Evolutionary conservation across 2,113 vertebrate species (phyloP).

Genomic region (Oryzias melastigma): DNA sequence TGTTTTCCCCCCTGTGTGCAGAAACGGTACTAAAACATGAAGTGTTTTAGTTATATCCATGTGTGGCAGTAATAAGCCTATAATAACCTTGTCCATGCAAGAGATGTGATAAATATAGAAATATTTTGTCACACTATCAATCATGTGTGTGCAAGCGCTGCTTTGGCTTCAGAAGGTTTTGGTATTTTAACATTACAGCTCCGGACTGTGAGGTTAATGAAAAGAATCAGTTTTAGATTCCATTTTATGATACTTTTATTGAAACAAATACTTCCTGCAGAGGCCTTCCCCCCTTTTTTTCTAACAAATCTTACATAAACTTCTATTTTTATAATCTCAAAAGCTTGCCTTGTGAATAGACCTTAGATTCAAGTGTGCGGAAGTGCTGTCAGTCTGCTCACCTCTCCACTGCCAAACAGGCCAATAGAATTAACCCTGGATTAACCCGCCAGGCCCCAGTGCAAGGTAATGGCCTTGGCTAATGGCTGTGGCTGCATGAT

Average conservation of each 20-base stretch:
- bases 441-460: constrained; percentile 68
- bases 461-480: constrained; percentile 69
- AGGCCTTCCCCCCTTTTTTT: no score
- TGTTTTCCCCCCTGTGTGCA: constrained; percentile 68
- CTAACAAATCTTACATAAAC: not conserved
- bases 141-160: constrained; percentile 82
- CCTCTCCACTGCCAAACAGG: constrained; percentile 49
- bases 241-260: not conserved
- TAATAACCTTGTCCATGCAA: constrained; percentile 84
- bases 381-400: constrained; percentile 60
- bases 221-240: constrained; percentile 1
- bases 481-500: constrained; percentile 54
- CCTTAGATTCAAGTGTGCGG: constrained; percentile 31
- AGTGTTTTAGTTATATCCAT: constrained; percentile 87
- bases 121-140: constrained; percentile 98
- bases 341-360: constrained; percentile 23
- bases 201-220: constrained; percentile 8
- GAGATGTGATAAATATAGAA: constrained; percentile 90
- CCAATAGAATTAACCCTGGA: constrained; percentile 72
- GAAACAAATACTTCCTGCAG: no score
- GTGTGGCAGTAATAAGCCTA: constrained; percentile 90
- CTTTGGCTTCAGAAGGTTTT: constrained; percentile 28
- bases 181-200: constrained; percentile 23
- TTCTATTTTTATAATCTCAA: constrained; percentile 30
- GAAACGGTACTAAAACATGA: constrained; percentile 86